A percentile compares a stretch with the other conserved stretches of the same genome.
Evolutionary conservation across 2,113 vertebrate genomes (phyloP).

Genomic region (Nyctibius bracteatus): DNA sequence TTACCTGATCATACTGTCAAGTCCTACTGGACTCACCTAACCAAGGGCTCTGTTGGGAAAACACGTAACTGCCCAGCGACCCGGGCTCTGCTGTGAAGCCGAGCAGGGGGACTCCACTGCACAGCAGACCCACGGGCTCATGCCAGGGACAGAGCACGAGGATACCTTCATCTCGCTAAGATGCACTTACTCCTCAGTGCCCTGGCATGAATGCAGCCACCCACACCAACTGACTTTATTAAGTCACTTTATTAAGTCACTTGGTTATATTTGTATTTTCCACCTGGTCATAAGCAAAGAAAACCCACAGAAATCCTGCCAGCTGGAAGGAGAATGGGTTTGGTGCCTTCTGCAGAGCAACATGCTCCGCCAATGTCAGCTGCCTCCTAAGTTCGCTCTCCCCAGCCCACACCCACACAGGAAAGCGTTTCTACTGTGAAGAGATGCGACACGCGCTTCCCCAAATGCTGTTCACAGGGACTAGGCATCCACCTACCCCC

Average conservation of each 20-base stretch:
- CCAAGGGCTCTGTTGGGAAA: not conserved
- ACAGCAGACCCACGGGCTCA: fast-evolving
- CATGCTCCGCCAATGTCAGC: not conserved
- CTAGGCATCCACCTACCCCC: not conserved
- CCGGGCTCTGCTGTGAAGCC: not conserved
- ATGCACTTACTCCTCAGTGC: not conserved
- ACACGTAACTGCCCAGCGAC: fast-evolving
- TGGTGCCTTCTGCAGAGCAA: not conserved
- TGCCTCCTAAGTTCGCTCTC: not conserved
- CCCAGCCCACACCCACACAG: not conserved
- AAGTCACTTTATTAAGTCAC: not conserved
- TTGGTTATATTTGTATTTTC: not conserved
- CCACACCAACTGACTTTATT: not conserved
- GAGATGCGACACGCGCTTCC: fast-evolving
- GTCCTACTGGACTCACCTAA: not conserved
- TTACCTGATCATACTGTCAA: not conserved
- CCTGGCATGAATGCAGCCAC: fast-evolving
- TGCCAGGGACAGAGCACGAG: not conserved
- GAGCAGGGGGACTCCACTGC: not conserved
- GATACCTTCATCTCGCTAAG: not conserved
- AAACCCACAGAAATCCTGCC: not conserved
- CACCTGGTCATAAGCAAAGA: not conserved
- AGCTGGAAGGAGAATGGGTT: not conserved
- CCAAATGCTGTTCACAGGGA: not conserved
- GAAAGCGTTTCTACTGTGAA: not conserved